Conservation (phyloP, 2,797 vertebrate species). For the Epinephelus coioides region DNA sequence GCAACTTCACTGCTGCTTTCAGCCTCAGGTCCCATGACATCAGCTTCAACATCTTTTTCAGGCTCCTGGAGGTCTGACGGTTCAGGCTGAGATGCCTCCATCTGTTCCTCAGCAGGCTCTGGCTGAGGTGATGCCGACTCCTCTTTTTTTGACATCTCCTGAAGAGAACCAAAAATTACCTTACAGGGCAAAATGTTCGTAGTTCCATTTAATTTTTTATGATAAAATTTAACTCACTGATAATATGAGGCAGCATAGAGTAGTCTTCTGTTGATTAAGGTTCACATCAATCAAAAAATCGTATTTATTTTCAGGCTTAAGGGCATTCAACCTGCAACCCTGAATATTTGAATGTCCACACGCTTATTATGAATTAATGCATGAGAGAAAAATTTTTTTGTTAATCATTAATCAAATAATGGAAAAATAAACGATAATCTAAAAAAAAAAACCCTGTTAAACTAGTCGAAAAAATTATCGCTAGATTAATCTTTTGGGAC, state of each 20-base stretch:
- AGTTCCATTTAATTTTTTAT: background rate
- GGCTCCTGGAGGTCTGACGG: conserved; percentile 43
- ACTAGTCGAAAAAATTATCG: no score
- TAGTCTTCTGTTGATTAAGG: background rate
- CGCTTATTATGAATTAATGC: background rate
- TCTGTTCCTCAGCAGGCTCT: conserved; percentile 66
- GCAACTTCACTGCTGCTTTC: conserved; percentile 53
- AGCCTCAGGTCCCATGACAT: conserved; percentile 5
- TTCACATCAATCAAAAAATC: background rate
- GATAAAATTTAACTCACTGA: background rate
- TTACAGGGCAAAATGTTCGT: background rate
- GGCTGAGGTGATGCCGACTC: conserved; percentile 49
- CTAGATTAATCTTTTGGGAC: no score
- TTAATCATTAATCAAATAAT: no score
- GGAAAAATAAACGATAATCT: no score
- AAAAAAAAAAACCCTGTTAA: no score
- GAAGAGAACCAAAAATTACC: conserved; percentile 8
- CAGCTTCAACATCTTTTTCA: conserved; percentile 40
- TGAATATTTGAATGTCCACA: background rate
- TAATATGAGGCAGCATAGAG: background rate
- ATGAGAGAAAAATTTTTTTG: background rate
- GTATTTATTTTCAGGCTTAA: background rate
- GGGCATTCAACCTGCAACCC: background rate
- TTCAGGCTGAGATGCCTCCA: conserved; percentile 67
- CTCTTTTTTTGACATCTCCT: conserved; percentile 51